These are phyloP conservation scores for Acleris cristana DNA, from an alignment of 2,888 invertebrate species.

Conservation along the genomic window DNA sequence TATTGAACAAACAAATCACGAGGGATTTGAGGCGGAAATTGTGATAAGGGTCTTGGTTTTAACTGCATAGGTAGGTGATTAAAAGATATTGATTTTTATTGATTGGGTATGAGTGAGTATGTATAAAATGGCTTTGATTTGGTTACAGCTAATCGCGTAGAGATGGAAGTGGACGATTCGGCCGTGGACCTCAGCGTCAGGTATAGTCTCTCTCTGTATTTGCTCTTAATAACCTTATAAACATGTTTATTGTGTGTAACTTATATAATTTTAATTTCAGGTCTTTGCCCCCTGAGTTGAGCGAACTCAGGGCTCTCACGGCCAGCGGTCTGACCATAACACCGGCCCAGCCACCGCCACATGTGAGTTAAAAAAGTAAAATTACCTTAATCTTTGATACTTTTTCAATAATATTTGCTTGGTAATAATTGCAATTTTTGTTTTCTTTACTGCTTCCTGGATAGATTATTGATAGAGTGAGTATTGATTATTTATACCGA, in stretches of 20 bases:
- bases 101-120: slow-evolving; percentile 29
- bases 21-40: slow-evolving; percentile 21
- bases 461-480: slow-evolving; percentile 64
- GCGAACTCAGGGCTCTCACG: slow-evolving; percentile 84
- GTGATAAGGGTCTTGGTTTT: slow-evolving; percentile 3
- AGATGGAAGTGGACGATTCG: slow-evolving; percentile 95
- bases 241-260: slow-evolving; percentile 8
- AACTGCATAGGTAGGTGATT: slow-evolving; percentile 12
- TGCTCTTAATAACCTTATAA: slow-evolving; percentile 26
- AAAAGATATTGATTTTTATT: slow-evolving; percentile 39
- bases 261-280: slow-evolving; percentile 49
- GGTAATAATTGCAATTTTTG: slow-evolving; percentile 11
- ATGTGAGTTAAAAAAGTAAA: slow-evolving; percentile 61
- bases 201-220: slow-evolving; percentile 69
- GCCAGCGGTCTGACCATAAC: slow-evolving; percentile 86
- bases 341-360: slow-evolving; percentile 84
- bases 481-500: slow-evolving; percentile 40
- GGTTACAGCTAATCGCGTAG: slow-evolving; percentile 61
- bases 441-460: slow-evolving; percentile 42
- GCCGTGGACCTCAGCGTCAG: slow-evolving; percentile 95
- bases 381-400: not conserved
- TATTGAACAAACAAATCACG: slow-evolving; percentile 33
- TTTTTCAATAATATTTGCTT: slow-evolving; percentile 1
- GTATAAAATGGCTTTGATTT: slow-evolving; percentile 45
- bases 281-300: slow-evolving; percentile 78